Evolutionary conservation across 2,888 invertebrate genomes (phyloP).

Genomic region (Oscheius sp.): DNA sequence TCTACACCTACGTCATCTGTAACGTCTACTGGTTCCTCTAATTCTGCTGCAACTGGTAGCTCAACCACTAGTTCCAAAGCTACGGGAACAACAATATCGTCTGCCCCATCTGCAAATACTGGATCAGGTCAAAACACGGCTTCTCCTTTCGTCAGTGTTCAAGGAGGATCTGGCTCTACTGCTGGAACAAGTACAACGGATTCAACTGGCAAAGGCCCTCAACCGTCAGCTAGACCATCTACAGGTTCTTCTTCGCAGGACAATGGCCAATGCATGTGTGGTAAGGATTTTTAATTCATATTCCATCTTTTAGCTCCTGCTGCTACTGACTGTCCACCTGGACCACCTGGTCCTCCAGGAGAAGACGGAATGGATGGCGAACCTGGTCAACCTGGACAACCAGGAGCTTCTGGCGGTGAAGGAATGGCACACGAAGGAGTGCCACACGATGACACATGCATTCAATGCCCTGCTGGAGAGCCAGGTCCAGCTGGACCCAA

Average conservation of each 20-base stretch:
- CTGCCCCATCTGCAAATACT: too few relatives aligned
- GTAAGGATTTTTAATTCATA: slow-evolving; percentile 29
- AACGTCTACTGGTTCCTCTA: too few relatives aligned
- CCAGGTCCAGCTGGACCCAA: slow-evolving; percentile 11
- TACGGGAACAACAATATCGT: too few relatives aligned
- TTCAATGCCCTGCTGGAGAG: slow-evolving; percentile 18
- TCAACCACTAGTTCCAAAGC: too few relatives aligned
- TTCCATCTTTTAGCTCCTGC: slow-evolving; percentile 50
- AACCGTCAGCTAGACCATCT: too few relatives aligned
- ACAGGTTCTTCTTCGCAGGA: slow-evolving; percentile 3
- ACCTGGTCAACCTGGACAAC: slow-evolving; percentile 63
- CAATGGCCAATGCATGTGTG: slow-evolving; percentile 62
- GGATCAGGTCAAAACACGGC: too few relatives aligned
- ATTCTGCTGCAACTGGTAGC: too few relatives aligned
- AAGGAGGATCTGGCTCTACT: too few relatives aligned
- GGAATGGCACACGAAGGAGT: neutral
- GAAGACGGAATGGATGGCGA: slow-evolving; percentile 63
- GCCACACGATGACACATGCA: neutral
- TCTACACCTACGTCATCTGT: neutral
- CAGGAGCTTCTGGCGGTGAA: slow-evolving; percentile 61
- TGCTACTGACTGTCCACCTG: slow-evolving; percentile 59
- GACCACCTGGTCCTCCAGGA: slow-evolving; percentile 66
- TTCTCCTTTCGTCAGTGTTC: too few relatives aligned
- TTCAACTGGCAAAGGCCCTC: neutral
- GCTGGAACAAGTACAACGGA: neutral